These are phyloP conservation scores for Pteronotus mesoamericanus DNA, from an alignment of 2,797 vertebrate species.

Conservation along the genomic window DNA sequence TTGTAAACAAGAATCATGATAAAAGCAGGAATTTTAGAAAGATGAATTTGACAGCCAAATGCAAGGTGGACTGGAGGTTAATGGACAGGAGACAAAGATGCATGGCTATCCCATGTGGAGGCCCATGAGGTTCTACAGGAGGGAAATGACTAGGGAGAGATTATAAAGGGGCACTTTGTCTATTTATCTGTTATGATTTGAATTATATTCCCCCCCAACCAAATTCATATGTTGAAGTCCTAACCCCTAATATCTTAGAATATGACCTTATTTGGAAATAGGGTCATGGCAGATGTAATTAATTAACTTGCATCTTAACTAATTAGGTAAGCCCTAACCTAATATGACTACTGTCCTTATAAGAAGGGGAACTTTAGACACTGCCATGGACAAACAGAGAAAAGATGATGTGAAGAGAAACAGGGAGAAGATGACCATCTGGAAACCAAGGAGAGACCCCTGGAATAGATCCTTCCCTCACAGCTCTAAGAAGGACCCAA, in stretches of 20 bases:
- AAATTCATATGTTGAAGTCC: neutral
- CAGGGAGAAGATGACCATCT: neutral
- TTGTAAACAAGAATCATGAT: neutral
- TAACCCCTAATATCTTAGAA: neutral
- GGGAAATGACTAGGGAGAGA: neutral
- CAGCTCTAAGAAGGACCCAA: neutral
- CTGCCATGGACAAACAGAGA: neutral
- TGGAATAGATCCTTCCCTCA: neutral
- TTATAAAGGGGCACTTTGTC: neutral
- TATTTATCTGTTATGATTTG: neutral
- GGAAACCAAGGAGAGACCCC: neutral
- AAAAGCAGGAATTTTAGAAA: slow-evolving; percentile 10
- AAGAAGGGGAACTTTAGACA: neutral
- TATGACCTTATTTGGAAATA: slow-evolving; percentile 13
- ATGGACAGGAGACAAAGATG: neutral
- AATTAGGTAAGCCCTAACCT: neutral
- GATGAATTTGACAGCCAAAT: neutral
- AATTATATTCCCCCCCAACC: neutral
- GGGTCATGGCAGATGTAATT: neutral
- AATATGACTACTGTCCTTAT: neutral
- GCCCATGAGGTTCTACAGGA: neutral
- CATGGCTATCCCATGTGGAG: neutral
- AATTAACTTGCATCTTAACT: neutral
- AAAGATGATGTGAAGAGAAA: neutral
- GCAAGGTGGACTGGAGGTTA: neutral